phyloP scores from a whole-genome alignment of 53 echinoderm and acorn worm genomes.

The Zoroaster sp. region DNA sequence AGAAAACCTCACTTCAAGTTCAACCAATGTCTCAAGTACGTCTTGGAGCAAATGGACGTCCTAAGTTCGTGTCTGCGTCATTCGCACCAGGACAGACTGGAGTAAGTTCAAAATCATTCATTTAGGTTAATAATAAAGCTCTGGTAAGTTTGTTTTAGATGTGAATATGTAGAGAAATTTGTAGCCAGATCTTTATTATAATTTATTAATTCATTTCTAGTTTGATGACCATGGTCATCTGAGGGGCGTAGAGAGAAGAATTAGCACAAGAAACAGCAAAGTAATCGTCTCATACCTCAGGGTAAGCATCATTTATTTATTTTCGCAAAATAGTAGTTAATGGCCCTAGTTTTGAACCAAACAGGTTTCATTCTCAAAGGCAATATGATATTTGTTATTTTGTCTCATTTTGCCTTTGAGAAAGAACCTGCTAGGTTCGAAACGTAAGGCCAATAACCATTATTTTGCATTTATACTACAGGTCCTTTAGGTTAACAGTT shows the following conservation, averaged over 20 bases:
- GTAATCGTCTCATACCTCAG: slow-evolving; percentile 75
- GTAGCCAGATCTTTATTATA: background rate
- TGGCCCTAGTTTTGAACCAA: background rate
- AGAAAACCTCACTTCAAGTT: background rate
- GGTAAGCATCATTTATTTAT: slow-evolving; percentile 44
- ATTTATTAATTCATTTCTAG: background rate
- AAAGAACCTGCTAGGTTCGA: no score
- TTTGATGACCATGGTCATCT: slow-evolving; percentile 5
- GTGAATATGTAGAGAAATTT: no score
- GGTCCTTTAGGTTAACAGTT: no score
- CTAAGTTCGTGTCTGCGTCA: slow-evolving; percentile 39
- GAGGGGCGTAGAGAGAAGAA: slow-evolving; percentile 29
- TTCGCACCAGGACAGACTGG: slow-evolving; percentile 23
- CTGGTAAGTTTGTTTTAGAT: background rate
- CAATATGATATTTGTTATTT: no score
- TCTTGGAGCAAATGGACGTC: slow-evolving; percentile 8
- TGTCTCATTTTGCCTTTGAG: no score
- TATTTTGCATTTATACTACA: no score
- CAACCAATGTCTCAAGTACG: slow-evolving; percentile 18
- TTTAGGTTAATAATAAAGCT: background rate
- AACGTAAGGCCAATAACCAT: no score
- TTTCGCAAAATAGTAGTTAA: slow-evolving; percentile 15
- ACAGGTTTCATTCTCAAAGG: background rate
- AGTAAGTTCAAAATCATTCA: background rate
- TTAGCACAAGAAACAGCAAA: slow-evolving; percentile 64